phyloP scores from a whole-genome alignment of 2,888 invertebrate genomes.

The Ennomos erosarius region DNA sequence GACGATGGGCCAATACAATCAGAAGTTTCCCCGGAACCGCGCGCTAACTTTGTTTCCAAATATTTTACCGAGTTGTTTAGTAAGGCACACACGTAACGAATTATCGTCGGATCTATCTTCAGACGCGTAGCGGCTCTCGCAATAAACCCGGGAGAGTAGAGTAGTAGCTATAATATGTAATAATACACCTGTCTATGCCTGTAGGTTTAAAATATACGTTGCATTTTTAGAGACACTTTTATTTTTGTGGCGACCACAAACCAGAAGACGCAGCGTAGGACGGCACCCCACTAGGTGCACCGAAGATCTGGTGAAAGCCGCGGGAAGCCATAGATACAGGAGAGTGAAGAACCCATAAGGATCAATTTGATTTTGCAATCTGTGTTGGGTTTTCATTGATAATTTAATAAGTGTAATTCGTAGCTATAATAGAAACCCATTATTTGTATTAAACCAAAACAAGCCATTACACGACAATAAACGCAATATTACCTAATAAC shows the following conservation, averaged over 20 bases:
- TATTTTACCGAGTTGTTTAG: conserved; percentile 14
- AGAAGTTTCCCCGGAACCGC: conserved; percentile 7
- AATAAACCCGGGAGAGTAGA: conserved; percentile 14
- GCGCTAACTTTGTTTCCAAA: conserved; percentile 16
- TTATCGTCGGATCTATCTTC: conserved; percentile 18
- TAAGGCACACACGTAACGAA: conserved; percentile 22
- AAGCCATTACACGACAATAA: conserved; percentile 21
- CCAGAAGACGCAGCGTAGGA: no score
- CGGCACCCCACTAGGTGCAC: no score
- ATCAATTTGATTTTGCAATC: no score
- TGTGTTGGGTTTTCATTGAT: no score
- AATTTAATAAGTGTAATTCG: no score
- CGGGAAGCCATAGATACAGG: no score
- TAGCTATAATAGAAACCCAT: no score
- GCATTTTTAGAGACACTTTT: conserved; percentile 2
- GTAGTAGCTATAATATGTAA: no score
- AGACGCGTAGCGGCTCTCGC: conserved; percentile 14
- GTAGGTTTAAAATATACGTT: conserved; percentile 8
- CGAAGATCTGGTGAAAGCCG: no score
- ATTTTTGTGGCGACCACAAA: conserved; percentile 4
- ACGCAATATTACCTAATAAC: conserved; percentile 41
- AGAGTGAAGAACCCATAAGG: no score
- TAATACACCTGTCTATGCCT: background rate
- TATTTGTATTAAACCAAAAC: no score
- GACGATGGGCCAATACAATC: conserved; percentile 16